phyloP scores from a whole-genome alignment of 1,140 invertebrate genomes.

The Drosophila persimilis region DNA sequence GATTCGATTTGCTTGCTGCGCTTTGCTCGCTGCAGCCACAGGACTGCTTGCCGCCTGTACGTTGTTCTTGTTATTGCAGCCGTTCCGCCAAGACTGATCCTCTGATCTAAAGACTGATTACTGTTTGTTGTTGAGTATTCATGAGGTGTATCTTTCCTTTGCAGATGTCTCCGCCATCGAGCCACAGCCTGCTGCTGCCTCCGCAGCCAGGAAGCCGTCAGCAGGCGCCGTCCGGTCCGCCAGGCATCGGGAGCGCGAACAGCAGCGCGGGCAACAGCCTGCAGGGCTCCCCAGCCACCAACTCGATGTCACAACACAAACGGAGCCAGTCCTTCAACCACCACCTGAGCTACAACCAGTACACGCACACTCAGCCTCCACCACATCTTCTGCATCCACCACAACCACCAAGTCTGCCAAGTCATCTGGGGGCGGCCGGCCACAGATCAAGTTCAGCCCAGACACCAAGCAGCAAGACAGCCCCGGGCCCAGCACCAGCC shows the following conservation, averaged over 20 bases:
- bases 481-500: conserved; percentile 42
- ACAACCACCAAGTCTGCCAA: conserved; percentile 83
- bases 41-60: conserved; percentile 51
- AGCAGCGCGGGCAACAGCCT: conserved; percentile 44
- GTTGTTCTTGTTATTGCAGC: conserved; percentile 50
- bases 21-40: conserved; percentile 68
- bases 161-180: conserved; percentile 84
- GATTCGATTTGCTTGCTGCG: conserved; percentile 79
- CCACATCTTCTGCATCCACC: conserved; percentile 84
- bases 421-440: conserved; percentile 76
- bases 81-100: conserved; percentile 32
- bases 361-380: conserved; percentile 85
- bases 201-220: conserved; percentile 38
- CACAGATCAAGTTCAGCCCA: conserved; percentile 83
- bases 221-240: conserved; percentile 39
- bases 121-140: neutral
- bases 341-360: conserved; percentile 87
- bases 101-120: conserved; percentile 28
- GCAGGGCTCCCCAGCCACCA: conserved; percentile 48
- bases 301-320: conserved; percentile 84
- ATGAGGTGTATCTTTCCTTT: conserved; percentile 37
- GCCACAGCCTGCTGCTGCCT: conserved; percentile 69
- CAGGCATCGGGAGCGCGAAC: conserved; percentile 42
- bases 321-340: conserved; percentile 87
- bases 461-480: conserved; percentile 82